Conservation (phyloP, 2,797 vertebrate species). For the Loris lydekkerianus region DNA sequence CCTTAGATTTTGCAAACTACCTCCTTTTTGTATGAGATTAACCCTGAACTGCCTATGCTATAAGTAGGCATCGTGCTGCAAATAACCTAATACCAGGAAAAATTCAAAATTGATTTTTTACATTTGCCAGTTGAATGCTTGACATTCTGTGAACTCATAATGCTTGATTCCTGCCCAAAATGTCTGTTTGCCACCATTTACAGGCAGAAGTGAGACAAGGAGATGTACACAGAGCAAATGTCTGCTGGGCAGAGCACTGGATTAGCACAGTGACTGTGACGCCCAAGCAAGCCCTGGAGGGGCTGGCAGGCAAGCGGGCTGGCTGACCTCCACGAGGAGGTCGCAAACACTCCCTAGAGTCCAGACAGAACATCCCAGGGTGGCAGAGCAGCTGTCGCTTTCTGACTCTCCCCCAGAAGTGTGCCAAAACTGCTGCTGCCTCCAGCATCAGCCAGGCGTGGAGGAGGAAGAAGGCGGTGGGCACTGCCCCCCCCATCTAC, state of each 20-base stretch:
- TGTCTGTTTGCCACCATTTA: constrained; percentile 75
- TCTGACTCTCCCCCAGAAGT: not conserved
- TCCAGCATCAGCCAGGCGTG: not conserved
- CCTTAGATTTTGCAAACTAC: not conserved
- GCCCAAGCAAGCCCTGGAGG: not conserved
- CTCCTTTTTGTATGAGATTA: constrained; percentile 26
- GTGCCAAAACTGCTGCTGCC: constrained; percentile 34
- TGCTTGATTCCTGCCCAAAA: constrained; percentile 50
- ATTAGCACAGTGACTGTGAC: not conserved
- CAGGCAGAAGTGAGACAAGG: constrained; percentile 56
- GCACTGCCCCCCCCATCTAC: not conserved
- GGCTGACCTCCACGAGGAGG: constrained; percentile 70
- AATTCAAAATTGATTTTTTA: constrained; percentile 20
- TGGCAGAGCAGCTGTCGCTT: constrained; percentile 68
- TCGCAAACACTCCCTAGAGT: constrained; percentile 55
- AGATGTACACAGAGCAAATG: not conserved
- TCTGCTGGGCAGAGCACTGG: not conserved
- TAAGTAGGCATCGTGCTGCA: not conserved
- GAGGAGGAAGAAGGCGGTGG: rapidly evolving
- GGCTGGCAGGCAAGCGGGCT: not conserved
- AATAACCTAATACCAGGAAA: not conserved
- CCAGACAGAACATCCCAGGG: constrained; percentile 70
- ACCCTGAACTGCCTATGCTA: constrained; percentile 11
- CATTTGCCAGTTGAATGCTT: constrained; percentile 31
- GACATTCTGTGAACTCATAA: constrained; percentile 24